phyloP scores from a whole-genome alignment of 2,113 vertebrate species.

The Myocastor coypus region DNA sequence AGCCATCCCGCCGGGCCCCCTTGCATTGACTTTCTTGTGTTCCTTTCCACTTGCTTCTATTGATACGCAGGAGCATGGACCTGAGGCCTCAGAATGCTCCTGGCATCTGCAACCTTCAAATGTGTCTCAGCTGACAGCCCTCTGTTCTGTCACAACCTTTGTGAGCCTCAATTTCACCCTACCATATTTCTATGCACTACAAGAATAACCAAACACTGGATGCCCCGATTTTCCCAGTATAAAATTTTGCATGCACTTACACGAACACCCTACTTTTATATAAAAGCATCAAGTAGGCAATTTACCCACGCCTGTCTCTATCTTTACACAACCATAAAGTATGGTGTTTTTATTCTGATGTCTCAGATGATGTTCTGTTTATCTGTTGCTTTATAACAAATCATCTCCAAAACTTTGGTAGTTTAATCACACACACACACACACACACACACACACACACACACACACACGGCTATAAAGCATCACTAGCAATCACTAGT shows the following conservation, averaged over 20 bases:
- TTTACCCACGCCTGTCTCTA: no score
- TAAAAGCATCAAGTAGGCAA: no score
- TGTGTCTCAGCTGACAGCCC: not conserved
- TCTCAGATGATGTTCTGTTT: constrained; percentile 27
- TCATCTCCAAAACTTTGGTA: not conserved
- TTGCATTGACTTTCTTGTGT: not conserved
- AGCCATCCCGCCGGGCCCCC: no score
- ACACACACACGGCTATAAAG: not conserved
- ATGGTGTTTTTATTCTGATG: not conserved
- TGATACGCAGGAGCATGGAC: not conserved
- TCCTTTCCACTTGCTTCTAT: constrained; percentile 29
- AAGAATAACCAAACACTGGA: no score
- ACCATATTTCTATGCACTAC: no score
- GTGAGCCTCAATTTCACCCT: not conserved
- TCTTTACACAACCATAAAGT: no score
- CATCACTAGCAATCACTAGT: not conserved
- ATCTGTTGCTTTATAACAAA: not conserved
- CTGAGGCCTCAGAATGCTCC: not conserved
- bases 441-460: not conserved
- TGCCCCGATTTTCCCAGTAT: no score
- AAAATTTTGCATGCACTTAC: no score
- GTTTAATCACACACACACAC: not conserved
- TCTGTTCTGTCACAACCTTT: constrained; percentile 1
- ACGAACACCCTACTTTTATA: no score
- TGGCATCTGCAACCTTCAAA: not conserved